Conservation (phyloP, 2,888 invertebrate species). For the Argyresthia albistria region DNA sequence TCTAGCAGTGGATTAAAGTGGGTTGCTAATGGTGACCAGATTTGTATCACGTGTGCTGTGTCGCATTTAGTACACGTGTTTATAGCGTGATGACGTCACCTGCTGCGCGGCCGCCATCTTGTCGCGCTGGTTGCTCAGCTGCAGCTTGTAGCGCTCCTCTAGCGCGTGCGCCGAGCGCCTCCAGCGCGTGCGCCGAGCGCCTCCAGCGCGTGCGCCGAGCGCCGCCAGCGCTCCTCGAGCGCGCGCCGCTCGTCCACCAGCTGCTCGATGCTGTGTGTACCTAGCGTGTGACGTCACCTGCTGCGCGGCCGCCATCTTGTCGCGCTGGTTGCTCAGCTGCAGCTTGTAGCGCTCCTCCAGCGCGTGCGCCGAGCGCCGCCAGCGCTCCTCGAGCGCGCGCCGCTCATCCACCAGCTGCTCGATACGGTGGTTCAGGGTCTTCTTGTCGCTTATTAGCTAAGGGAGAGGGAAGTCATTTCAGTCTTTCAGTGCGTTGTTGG, state of each 20-base stretch:
- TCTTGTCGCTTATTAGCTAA: slow-evolving; percentile 84
- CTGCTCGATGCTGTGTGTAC: slow-evolving; percentile 79
- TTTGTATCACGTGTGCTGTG: no score
- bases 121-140: slow-evolving; percentile 82
- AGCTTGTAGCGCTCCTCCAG: slow-evolving; percentile 82
- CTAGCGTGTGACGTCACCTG: slow-evolving; percentile 79
- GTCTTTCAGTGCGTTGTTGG: background rate
- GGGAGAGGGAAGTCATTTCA: slow-evolving; percentile 2
- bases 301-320: slow-evolving; percentile 84
- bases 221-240: slow-evolving; percentile 76
- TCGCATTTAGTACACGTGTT: no score
- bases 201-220: slow-evolving; percentile 78
- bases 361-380: slow-evolving; percentile 76
- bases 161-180: slow-evolving; percentile 77
- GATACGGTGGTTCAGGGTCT: slow-evolving; percentile 81
- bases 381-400: slow-evolving; percentile 76
- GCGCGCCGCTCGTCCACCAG: slow-evolving; percentile 76
- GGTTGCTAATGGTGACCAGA: no score
- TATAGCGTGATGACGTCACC: slow-evolving; percentile 18
- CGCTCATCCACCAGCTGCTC: slow-evolving; percentile 77
- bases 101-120: slow-evolving; percentile 85
- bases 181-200: slow-evolving; percentile 72
- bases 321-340: slow-evolving; percentile 81
- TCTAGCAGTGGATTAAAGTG: no score
- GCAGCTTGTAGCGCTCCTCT: slow-evolving; percentile 83